A percentile compares a stretch with the other conserved stretches of the same genome.
These are phyloP conservation scores for Chlamydotis undulata DNA, from an alignment of 2,113 vertebrate species.

Conservation along the genomic window DNA sequence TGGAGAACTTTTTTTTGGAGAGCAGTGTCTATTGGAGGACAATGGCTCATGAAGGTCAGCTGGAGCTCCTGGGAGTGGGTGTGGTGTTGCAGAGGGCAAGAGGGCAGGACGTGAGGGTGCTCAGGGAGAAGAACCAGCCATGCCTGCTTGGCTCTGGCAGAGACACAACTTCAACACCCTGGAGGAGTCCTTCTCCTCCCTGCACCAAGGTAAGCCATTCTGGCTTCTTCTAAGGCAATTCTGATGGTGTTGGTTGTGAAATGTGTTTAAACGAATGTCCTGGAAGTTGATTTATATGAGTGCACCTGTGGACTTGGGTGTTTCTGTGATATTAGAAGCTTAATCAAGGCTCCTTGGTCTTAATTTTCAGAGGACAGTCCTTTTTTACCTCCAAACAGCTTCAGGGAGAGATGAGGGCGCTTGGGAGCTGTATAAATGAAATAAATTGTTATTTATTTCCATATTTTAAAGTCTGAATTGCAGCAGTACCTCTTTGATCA, in stretches of 20 bases:
- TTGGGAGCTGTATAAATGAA: background rate
- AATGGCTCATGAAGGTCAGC: background rate
- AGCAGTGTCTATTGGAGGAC: background rate
- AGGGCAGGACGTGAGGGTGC: no score
- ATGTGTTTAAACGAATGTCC: background rate
- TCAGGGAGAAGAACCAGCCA: background rate
- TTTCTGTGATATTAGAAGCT: background rate
- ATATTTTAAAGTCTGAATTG: background rate
- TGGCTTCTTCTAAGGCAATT: background rate
- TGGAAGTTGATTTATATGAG: background rate
- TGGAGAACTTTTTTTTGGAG: background rate
- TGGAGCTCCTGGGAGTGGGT: background rate
- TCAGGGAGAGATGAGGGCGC: background rate
- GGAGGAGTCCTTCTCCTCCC: fast-evolving
- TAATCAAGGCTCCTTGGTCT: background rate
- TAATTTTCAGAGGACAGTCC: background rate
- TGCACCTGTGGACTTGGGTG: background rate
- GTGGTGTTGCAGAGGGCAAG: background rate
- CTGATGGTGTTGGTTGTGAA: background rate
- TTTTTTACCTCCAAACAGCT: background rate
- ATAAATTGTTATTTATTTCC: background rate
- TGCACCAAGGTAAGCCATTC: fast-evolving
- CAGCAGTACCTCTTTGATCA: background rate
- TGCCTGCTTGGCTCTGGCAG: background rate
- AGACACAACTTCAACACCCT: fast-evolving